A percentile compares a stretch with the other conserved stretches of the same genome.
Evolutionary conservation across 2,113 vertebrate genomes (phyloP).

Genomic region (Struthidea cinerea): DNA sequence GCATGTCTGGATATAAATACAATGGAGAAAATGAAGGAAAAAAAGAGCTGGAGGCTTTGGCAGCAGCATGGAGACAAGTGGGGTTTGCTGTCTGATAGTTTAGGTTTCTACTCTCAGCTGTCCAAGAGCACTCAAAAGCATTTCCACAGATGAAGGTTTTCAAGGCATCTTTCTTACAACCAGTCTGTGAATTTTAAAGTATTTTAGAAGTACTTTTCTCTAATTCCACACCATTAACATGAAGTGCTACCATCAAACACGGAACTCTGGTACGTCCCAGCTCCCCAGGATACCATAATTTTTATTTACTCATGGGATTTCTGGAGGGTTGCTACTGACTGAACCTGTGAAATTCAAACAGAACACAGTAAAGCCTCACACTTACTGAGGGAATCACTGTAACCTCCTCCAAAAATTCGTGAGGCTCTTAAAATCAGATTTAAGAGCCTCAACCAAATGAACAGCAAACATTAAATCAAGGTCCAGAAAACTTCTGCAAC

Average conservation of each 20-base stretch:
- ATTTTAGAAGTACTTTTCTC: background rate
- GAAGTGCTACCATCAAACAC: background rate
- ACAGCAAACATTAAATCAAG: background rate
- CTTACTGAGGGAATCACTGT: fast-evolving
- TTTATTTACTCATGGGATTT: background rate
- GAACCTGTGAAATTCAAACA: background rate
- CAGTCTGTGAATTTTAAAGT: background rate
- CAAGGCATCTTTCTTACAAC: background rate
- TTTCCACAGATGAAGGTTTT: background rate
- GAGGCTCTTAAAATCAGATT: background rate
- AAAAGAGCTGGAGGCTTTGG: background rate
- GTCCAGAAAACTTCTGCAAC: background rate
- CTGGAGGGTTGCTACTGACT: background rate
- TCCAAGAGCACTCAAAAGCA: background rate
- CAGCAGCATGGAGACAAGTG: background rate
- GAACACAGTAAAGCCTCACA: background rate
- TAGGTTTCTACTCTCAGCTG: background rate
- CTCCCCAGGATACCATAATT: background rate
- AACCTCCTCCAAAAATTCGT: background rate
- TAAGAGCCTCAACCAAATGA: background rate
- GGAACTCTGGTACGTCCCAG: background rate
- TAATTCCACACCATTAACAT: background rate
- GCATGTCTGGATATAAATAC: background rate
- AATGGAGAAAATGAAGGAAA: background rate
- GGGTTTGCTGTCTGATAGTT: background rate